Conservation (phyloP, 2,888 invertebrate species). For the Melolontha melolontha region DNA sequence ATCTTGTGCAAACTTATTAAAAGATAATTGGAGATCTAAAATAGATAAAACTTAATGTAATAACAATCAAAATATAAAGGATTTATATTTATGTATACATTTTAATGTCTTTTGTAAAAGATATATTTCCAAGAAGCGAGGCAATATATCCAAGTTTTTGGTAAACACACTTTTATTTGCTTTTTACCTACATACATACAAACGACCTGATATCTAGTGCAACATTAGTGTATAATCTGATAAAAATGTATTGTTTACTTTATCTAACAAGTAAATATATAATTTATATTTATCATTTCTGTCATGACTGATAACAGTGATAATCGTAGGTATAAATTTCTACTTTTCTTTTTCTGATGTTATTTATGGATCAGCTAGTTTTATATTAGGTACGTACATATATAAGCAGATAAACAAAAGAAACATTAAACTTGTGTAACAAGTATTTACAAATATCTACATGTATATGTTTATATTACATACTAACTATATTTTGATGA, state of each 20-base stretch:
- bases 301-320: background rate
- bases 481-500: no score
- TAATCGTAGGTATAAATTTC: background rate
- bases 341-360: background rate
- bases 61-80: background rate
- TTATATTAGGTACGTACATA: no score
- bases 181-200: conserved; percentile 2
- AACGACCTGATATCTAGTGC: no score
- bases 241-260: conserved; percentile 15
- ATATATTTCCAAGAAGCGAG: conserved; percentile 8
- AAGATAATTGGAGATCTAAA: conserved; percentile 77
- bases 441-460: no score
- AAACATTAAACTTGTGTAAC: no score
- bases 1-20: conserved; percentile 78
- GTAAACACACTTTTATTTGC: conserved; percentile 11
- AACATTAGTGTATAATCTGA: conserved; percentile 7
- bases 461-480: no score
- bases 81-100: background rate
- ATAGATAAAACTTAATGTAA: conserved; percentile 56
- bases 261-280: conserved; percentile 9
- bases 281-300: conserved; percentile 25
- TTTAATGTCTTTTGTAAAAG: background rate
- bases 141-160: background rate
- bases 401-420: background rate
- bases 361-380: background rate